Evolutionary conservation across 2,888 invertebrate species (phyloP).

Genomic region (Agonopterix arenella): DNA sequence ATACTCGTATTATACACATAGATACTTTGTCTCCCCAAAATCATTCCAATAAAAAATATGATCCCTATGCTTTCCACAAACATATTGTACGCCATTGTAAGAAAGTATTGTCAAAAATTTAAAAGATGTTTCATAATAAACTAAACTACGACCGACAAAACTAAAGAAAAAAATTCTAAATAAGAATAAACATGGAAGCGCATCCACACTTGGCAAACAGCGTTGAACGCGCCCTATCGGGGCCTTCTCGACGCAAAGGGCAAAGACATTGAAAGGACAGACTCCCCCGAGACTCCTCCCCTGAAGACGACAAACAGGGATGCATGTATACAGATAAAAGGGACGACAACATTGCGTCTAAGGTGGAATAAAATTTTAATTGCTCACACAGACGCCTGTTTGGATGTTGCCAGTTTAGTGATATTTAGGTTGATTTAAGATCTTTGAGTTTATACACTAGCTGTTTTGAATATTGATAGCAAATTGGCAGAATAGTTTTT

Average conservation of each 20-base stretch:
- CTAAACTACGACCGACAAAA: background rate
- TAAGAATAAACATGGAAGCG: slow-evolving; percentile 23
- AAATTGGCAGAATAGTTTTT: no score
- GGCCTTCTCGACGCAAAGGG: slow-evolving; percentile 72
- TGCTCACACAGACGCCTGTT: slow-evolving; percentile 58
- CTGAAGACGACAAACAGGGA: slow-evolving; percentile 65
- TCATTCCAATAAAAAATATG: no score
- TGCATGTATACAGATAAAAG: slow-evolving; percentile 43
- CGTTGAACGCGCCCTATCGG: slow-evolving; percentile 24
- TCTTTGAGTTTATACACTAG: no score
- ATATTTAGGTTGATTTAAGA: no score
- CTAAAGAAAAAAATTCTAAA: slow-evolving; percentile 12
- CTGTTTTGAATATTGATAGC: no score
- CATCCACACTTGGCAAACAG: slow-evolving; percentile 49
- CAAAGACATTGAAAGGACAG: slow-evolving; percentile 80
- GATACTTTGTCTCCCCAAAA: no score
- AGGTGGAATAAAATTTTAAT: slow-evolving; percentile 76
- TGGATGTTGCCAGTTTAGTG: no score
- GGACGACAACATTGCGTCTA: slow-evolving; percentile 54
- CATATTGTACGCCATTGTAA: no score
- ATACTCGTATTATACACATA: no score
- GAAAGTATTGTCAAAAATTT: no score
- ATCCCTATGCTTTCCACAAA: no score
- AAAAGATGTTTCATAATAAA: background rate
- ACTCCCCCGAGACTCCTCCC: slow-evolving; percentile 79